Conservation (phyloP, 2,113 vertebrate species). For the Lethenteron reissneri region DNA sequence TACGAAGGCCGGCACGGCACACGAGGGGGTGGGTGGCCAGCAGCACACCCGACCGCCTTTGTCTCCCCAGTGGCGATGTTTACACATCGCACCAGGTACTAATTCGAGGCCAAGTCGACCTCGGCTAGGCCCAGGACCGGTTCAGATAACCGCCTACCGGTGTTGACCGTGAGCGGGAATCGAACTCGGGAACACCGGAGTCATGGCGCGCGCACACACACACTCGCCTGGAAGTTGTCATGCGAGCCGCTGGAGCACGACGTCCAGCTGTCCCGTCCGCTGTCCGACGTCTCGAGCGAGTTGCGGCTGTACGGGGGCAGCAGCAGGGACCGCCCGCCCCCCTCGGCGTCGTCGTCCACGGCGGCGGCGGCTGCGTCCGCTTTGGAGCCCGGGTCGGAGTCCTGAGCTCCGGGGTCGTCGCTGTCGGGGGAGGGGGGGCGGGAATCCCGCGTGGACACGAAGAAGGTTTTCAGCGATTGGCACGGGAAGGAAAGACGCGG, state of each 20-base stretch:
- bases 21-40: no score
- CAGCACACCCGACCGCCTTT: no score
- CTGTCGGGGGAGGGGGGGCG: slow-evolving; percentile 44
- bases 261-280: slow-evolving; percentile 91
- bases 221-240: slow-evolving; percentile 34
- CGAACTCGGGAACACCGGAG: slow-evolving; percentile 32
- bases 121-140: no score
- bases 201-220: slow-evolving; percentile 21
- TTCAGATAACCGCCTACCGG: slow-evolving; percentile 20
- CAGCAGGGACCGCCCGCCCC: no score
- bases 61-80: no score
- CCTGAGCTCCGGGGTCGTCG: slow-evolving; percentile 47
- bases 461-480: background rate
- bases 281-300: slow-evolving; percentile 83
- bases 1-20: no score
- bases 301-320: slow-evolving; percentile 69
- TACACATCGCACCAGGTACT: no score
- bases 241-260: slow-evolving; percentile 93
- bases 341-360: no score
- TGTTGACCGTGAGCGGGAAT: slow-evolving; percentile 34
- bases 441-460: background rate
- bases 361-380: slow-evolving; percentile 34
- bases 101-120: no score
- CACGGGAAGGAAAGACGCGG: no score
- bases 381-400: slow-evolving; percentile 81